phyloP scores from a whole-genome alignment of 2,113 vertebrate genomes.

The Ciconia stormi region DNA sequence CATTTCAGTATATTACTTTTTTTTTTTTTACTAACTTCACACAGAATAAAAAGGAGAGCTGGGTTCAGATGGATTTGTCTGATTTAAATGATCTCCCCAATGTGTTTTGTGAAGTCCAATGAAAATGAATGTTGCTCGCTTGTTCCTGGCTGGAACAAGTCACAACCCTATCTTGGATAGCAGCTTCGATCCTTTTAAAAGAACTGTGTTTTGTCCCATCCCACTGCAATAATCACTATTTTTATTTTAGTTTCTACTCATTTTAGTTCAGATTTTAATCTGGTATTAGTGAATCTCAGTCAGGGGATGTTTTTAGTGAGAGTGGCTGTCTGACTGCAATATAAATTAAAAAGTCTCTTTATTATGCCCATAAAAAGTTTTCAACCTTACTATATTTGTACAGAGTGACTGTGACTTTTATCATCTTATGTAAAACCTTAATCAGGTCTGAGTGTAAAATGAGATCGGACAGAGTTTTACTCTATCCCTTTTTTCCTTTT shows the following conservation, averaged over 20 bases:
- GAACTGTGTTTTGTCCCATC: not conserved
- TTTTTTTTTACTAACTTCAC: not conserved
- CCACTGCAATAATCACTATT: not conserved
- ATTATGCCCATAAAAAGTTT: not conserved
- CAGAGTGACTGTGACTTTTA: not conserved
- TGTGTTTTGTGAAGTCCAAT: not conserved
- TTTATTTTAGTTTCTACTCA: not conserved
- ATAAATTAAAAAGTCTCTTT: not conserved
- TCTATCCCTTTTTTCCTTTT: not conserved
- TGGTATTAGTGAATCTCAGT: not conserved
- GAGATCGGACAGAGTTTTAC: not conserved
- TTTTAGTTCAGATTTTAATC: not conserved
- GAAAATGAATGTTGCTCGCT: not conserved
- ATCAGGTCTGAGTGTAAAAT: not conserved
- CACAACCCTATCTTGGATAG: not conserved
- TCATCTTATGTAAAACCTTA: conserved; percentile 12
- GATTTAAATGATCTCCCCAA: not conserved
- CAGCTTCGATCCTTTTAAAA: not conserved
- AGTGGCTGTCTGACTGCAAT: not conserved
- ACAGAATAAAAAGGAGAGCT: not conserved
- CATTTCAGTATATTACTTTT: not conserved
- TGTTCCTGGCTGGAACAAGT: not conserved
- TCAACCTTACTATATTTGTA: not conserved
- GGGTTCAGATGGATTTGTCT: not conserved
- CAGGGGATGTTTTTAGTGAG: not conserved